Evolutionary conservation across 2,888 invertebrate species (phyloP), one percentile per base, ranked within the genome.

Genomic region (Lamellibrachia columna): DNA sequence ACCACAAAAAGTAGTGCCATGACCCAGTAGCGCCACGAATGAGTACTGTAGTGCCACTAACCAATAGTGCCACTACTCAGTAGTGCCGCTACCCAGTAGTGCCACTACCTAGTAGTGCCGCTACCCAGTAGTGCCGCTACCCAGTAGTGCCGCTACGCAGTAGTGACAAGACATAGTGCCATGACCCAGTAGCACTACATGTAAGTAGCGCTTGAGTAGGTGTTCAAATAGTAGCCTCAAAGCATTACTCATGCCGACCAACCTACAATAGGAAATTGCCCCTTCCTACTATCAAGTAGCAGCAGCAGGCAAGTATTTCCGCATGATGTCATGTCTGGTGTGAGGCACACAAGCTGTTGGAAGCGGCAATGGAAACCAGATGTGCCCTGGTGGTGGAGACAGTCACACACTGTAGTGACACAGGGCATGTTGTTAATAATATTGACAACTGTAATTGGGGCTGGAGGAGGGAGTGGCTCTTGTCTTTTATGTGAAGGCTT

Each of bases 211-310:
- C 75, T 6, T 22, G 75, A 15, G 75, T 75, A 22, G 75, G 75
- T 75, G 75, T n/a, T 75, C 15, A 75, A 75, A 3, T 11, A 75
- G 75, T 75, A 15, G 75, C 75, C 11, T 75, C 75, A 22, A 22
- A 75, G 75, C 22, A 75, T 75, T 75, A 75, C 75, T 75, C 75
- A 75, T 75, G 75, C 75, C 22, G 22, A 22, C n/a, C 75, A 75
- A n/a, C 75, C 75, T 75, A 75, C 75, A 75, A 75, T 75, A 75
- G 75, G 75, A 75, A 75, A 75, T 75, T 75, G 75, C 75, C 75
- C 55, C 75, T 75, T 75, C 75, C 75, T 75, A 75, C 75, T 75
- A 75, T 75, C 75, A 75, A 75, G 75, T 75, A 22, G 75, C 4
- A 4, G 22, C 22, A n/a, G 22, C 22, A n/a, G 22, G 75, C 75